Evolutionary conservation across 2,888 invertebrate species (phyloP), one percentile per base, ranked within the genome.

Genomic region (Drosophila infuscata): DNA sequence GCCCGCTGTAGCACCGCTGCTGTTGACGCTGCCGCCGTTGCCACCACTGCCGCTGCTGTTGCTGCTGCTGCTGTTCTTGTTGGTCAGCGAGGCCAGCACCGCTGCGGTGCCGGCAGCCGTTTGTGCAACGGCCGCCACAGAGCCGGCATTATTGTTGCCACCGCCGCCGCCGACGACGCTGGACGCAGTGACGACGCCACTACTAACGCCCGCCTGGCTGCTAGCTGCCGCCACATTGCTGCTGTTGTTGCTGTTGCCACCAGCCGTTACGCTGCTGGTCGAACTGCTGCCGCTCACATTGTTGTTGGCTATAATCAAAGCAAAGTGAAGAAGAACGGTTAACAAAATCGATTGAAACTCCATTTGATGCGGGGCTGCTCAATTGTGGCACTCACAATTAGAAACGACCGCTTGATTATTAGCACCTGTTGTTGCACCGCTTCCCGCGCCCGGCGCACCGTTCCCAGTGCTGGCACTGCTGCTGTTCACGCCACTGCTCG

Each of bases 401-500:
- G 92, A 87, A 70, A 91, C 91, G 59, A 91, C 86, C 56, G 88
- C 73, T 51, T 88, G 78, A 61, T 82, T 91, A 61, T 82, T 91
- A 67, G 84, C 81, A 76, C 89, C 90, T 73, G 91, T 52, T 56
- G 54, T 46, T 60, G 88, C 87, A 67, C 91, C 92, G 75, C 92
- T 88, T 36, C 89, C 92, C 54, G 91, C 88, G 74, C 91, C 92
- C 41, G 87, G 69, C 17, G 78, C 76, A 51, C 84, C 90, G 57
- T 90, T 90, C 54, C 87, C 89, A 25, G 90, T 83, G 74, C 91
- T 91, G 51, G 87, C 84, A 54, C 87, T 90, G 80, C 88, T 92
- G 82, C 91, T 93, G 82, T 91, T 93, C 3, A 90, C 92, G 73
- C 90, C 92, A 77, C 89, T 91, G 81, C 90, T 92, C 48, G 92